Percentiles rank a stretch among this genome's conserved stretches.
Evolutionary conservation across 2,888 invertebrate genomes (phyloP).

Genomic region (Drosophila sordidula): DNA sequence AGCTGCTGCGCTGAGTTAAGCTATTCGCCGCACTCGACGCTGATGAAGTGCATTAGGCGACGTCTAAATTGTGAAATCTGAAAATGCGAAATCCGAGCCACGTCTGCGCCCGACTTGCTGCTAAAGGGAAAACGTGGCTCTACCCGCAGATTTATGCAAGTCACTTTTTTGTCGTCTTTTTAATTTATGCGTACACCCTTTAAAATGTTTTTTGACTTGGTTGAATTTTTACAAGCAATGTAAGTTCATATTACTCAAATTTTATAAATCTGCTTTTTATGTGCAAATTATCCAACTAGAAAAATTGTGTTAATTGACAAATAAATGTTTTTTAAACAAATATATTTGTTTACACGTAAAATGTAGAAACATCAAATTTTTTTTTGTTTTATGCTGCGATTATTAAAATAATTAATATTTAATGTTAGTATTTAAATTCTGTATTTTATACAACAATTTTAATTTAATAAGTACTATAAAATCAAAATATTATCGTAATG

Average conservation of each 20-base stretch:
- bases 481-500: too few species aligned
- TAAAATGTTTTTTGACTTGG: background rate
- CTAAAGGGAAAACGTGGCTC: conserved; percentile 1
- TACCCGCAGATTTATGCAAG: conserved; percentile 54
- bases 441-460: too few species aligned
- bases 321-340: too few species aligned
- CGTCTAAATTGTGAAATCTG: conserved; percentile 23
- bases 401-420: too few species aligned
- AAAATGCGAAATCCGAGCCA: conserved; percentile 24
- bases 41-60: conserved; percentile 48
- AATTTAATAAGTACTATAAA: too few species aligned
- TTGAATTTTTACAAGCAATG: background rate
- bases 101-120: conserved; percentile 19
- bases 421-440: too few species aligned
- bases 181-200: conserved; percentile 21
- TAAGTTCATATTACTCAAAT: background rate
- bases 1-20: conserved; percentile 21
- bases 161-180: conserved; percentile 6
- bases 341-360: too few species aligned
- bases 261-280: too few species aligned
- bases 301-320: too few species aligned
- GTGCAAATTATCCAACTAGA: too few species aligned
- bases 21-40: conserved; percentile 18
- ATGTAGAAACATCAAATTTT: too few species aligned
- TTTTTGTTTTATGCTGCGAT: too few species aligned